phyloP scores from a whole-genome alignment of 2,888 invertebrate genomes.

The Drosophila neotestacea region DNA sequence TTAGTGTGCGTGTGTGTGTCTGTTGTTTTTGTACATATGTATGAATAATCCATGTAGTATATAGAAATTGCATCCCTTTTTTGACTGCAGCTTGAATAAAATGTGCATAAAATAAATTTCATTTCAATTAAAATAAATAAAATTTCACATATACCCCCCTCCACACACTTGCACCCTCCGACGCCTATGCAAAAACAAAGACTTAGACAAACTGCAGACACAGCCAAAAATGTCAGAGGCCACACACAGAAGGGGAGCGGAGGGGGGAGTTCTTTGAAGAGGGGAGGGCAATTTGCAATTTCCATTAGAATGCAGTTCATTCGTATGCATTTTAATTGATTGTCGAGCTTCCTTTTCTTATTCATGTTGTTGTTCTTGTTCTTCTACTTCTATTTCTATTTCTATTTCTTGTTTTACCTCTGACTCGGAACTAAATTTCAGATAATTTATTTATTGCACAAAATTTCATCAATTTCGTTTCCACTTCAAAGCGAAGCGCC shows the following conservation, averaged over 20 bases:
- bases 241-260: not conserved
- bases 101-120: conserved; percentile 78
- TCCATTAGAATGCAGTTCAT: conserved; percentile 47
- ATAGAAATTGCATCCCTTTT: conserved; percentile 63
- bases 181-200: conserved; percentile 53
- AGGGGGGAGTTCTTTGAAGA: too few relatives aligned
- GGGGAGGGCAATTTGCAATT: conserved; percentile 1
- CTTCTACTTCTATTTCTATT: not conserved
- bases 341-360: conserved; percentile 53
- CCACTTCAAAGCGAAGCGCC: conserved; percentile 7
- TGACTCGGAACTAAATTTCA: conserved; percentile 16
- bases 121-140: conserved; percentile 81
- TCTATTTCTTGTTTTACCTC: too few relatives aligned
- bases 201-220: conserved; percentile 59
- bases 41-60: conserved; percentile 68
- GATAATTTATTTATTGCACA: conserved; percentile 46
- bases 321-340: conserved; percentile 74
- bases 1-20: conserved; percentile 19
- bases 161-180: not conserved
- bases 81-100: conserved; percentile 60
- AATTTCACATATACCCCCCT: conserved; percentile 27
- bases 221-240: conserved; percentile 17
- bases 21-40: conserved; percentile 31
- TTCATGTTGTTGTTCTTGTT: not conserved
- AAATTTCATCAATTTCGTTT: conserved; percentile 35